Percentiles rank a stretch among this genome's conserved stretches.
phyloP scores from a whole-genome alignment of 2,797 vertebrate species.

The Neopelma chrysocephalum region DNA sequence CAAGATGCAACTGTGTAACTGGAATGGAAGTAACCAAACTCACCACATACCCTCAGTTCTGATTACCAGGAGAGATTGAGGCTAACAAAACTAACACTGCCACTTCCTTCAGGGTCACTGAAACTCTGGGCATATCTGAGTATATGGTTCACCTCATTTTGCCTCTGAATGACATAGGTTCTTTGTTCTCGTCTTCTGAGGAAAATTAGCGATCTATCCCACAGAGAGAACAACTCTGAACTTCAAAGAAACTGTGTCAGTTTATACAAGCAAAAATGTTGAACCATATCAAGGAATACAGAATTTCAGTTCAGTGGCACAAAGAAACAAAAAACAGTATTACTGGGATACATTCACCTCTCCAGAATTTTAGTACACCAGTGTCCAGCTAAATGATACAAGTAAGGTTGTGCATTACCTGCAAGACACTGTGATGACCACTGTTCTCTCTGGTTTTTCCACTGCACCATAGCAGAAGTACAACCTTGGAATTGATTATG shows the following conservation, averaged over 20 bases:
- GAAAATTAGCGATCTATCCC: not conserved
- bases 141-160: not conserved
- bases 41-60: fast-evolving
- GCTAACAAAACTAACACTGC: not conserved
- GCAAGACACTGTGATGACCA: not conserved
- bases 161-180: not conserved
- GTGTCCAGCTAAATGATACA: not conserved
- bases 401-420: not conserved
- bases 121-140: not conserved
- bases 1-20: not conserved
- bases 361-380: not conserved
- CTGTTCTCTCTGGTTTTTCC: not conserved
- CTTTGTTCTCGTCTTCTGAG: not conserved
- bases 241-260: not conserved
- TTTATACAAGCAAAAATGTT: not conserved
- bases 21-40: not conserved
- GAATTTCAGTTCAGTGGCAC: not conserved
- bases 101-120: not conserved
- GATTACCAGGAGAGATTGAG: not conserved
- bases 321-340: not conserved
- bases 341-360: not conserved
- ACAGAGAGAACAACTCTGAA: not conserved
- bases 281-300: not conserved
- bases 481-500: not conserved
- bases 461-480: not conserved